Conservation (phyloP, 2,113 vertebrate genomes). For the Montifringilla adamsi region DNA sequence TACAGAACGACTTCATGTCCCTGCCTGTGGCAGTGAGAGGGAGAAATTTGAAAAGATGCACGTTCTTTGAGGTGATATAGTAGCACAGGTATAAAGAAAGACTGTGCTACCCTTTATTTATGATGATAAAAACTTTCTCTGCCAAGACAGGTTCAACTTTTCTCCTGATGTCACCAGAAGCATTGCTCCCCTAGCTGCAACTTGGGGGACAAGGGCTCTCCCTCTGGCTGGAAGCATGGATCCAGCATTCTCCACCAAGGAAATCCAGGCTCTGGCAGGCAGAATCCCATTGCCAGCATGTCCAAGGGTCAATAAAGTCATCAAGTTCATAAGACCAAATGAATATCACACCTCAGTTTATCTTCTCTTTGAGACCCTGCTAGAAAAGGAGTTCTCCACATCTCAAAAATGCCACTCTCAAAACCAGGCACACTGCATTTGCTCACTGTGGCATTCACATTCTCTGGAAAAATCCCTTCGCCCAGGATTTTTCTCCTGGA, state of each 20-base stretch:
- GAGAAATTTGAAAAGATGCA: not conserved
- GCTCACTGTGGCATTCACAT: too few species aligned
- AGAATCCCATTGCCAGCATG: not conserved
- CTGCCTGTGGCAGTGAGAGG: not conserved
- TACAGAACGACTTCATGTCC: not conserved
- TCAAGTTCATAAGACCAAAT: not conserved
- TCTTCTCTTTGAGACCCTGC: not conserved
- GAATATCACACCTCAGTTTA: not conserved
- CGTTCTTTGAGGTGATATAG: accelerated
- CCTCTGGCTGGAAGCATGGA: accelerated
- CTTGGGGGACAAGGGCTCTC: not conserved
- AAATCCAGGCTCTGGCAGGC: not conserved
- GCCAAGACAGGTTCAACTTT: not conserved
- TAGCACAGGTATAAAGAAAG: not conserved
- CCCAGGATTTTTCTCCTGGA: too few species aligned
- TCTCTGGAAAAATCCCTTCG: too few species aligned
- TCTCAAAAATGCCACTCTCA: not conserved
- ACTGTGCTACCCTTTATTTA: not conserved
- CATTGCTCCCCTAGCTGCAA: not conserved
- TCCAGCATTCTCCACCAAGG: not conserved
- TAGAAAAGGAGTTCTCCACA: accelerated
- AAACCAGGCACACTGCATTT: not conserved
- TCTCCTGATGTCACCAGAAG: not conserved
- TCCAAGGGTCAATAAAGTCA: not conserved
- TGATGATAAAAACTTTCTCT: not conserved